Evolutionary conservation across 2,113 vertebrate species (phyloP), one percentile per base, ranked within the genome.

Genomic region (Gavialis gangeticus): DNA sequence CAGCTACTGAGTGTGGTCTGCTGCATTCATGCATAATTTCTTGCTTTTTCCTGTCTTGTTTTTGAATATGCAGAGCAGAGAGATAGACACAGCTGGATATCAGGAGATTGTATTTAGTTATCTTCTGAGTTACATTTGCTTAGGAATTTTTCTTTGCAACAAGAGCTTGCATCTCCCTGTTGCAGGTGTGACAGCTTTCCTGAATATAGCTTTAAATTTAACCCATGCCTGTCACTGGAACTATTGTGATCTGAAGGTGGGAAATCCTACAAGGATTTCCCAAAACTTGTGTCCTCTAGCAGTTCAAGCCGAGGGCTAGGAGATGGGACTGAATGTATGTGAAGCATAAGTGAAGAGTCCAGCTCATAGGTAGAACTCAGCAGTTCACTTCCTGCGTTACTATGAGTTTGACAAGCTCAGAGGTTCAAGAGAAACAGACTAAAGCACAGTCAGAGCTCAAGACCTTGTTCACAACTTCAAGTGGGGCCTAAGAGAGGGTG

Each of bases 221-320:
- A 71, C 15, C 24, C 4, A 0, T 0, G 0, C 46, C 27, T 84
- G 25, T 21, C 21, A 82, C 18, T 66, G 56, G 73, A 85, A 16
- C 12, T 90, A 82, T 21, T 83, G 56, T 91, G 76, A 67, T 78
- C 30, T 92, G 34, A 24, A 71, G 67, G 12, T 37, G 67, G 67
- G 22, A 21, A 24, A 21, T 37, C 19, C 34, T 37, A 37, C 5
- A 11, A 71, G 21, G 34, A 37, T 19, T 34, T 71, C 34, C 67
- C 34, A 24, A 37, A 37, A 37, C 17, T 71, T 37, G 46, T 71
- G 67, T 71, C 21, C 67, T 71, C 18, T 24, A 46, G 34, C 46
- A 21, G 22, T 22, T 73, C 34, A 34, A 73, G 34, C 21, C 46
- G 69, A 46, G 69, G 34, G 17, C 30, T 0, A 1, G 16, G 25